Base-by-base conservation (phyloP, 2,113 vertebrate genomes). In the Campylomormyrus tamandua region DNA sequence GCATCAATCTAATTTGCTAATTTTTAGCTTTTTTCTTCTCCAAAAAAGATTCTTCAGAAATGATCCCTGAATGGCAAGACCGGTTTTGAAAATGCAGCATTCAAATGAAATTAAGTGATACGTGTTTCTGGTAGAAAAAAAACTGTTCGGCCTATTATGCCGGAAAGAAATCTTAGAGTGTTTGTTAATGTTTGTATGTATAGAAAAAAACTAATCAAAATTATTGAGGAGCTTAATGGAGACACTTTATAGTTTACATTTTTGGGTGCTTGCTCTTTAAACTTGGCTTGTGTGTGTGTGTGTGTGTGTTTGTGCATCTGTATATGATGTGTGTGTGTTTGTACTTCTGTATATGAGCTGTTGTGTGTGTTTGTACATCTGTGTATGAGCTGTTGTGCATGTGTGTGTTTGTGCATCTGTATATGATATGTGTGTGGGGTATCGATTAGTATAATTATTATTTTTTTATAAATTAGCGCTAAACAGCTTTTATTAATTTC, bases 401-500 rank as follows among this genome's bases (percentile, higher is more conserved):
- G 2, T 13, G 50, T 15, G 50, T 52, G 50, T 52, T 15, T 52
- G 50, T 52, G 3, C 50, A 1, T 52, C 13, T 52, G 50, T 52
- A 1, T 52, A n/a, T n/a, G n/a, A n/a, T n/a, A n/a, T n/a, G n/a
- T n/a, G n/a, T 35, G 31, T 42, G 74, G 35, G 31, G 35, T 39
- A 42, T 35, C 15, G 15, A 5, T 35, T 35, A 42, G 39, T 42
- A 42, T 80, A 8, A 19, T 35, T 39, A n/a, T n/a, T 66, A 21
- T 7, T 24, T 42, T 92, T 92, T 94, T 88, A 89, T 90, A 92
- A 91, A 93, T 93, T 92, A 58, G 92, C 93, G 94, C 93, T 94
- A 92, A 94, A 94, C 94, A 95, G 94, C 15, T 93, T 95, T 94
- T 89, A 49, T 93, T 94, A 93, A 93, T 93, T 91, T 92, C 92